Conservation (phyloP, 2,888 invertebrate genomes). For the Hypselothyrea guttata region DNA sequence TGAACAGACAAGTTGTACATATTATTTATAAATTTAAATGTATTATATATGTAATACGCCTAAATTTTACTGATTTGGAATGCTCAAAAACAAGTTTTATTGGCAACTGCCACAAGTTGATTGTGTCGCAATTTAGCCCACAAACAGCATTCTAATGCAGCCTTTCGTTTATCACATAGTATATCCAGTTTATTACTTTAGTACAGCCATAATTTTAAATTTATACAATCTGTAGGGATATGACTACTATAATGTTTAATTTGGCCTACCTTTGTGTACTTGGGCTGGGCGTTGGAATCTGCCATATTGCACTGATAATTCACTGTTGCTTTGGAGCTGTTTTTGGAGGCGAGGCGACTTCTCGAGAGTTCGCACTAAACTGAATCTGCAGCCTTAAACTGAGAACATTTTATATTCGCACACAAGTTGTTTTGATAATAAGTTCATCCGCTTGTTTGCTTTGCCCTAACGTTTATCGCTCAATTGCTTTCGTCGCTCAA, state of each 20-base stretch:
- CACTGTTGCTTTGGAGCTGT: constrained; percentile 1
- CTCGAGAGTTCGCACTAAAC: constrained; percentile 37
- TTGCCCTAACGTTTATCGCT: constrained; percentile 36
- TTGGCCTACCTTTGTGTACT: constrained; percentile 67
- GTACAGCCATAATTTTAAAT: neutral
- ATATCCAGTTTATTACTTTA: too few relatives aligned
- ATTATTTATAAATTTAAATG: neutral
- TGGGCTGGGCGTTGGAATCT: constrained; percentile 55
- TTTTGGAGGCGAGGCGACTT: constrained; percentile 19
- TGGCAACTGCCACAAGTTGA: neutral
- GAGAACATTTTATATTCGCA: constrained; percentile 52
- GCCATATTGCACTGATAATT: constrained; percentile 51
- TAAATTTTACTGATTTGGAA: constrained; percentile 8
- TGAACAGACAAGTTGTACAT: neutral
- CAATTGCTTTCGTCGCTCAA: constrained; percentile 22
- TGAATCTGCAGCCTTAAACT: constrained; percentile 37
- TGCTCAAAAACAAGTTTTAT: constrained; percentile 38
- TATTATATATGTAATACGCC: neutral
- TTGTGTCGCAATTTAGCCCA: neutral
- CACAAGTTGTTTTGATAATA: constrained; percentile 8
- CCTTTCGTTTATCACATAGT: too few relatives aligned
- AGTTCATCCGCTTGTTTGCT: constrained; percentile 30
- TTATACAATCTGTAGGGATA: neutral
- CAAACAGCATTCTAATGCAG: constrained; percentile 7
- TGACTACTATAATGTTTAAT: neutral